Conservation (phyloP, 2,888 invertebrate genomes). For the Heteropelma amictum region DNA sequence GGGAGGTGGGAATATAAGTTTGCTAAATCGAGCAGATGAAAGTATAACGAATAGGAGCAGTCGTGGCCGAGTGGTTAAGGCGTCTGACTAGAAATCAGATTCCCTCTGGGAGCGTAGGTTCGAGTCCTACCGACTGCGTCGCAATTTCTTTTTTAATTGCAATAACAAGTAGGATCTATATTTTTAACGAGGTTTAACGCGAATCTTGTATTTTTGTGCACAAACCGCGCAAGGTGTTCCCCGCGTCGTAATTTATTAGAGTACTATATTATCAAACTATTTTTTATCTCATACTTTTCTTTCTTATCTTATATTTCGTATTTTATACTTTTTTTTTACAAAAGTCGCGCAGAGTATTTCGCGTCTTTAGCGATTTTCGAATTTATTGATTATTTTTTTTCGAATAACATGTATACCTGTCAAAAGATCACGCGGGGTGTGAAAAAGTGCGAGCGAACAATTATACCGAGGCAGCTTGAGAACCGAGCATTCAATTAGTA, state of each 20-base stretch:
- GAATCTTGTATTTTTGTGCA: too few relatives aligned
- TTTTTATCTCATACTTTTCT: too few relatives aligned
- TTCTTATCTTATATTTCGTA: too few relatives aligned
- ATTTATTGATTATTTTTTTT: constrained; percentile 7
- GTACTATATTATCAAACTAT: too few relatives aligned
- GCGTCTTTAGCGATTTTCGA: neutral
- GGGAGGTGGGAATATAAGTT: neutral
- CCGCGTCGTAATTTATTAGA: too few relatives aligned
- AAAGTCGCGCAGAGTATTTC: too few relatives aligned
- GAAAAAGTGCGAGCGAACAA: constrained; percentile 7
- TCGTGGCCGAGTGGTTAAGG: constrained; percentile 92
- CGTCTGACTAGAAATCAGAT: constrained; percentile 94
- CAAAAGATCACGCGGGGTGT: constrained; percentile 4
- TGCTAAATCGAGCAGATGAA: constrained; percentile 14
- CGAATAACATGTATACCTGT: neutral
- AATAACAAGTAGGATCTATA: too few relatives aligned
- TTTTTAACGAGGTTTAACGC: too few relatives aligned
- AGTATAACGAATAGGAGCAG: constrained; percentile 58
- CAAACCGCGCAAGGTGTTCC: too few relatives aligned
- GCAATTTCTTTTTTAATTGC: too few relatives aligned
- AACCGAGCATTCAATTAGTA: constrained; percentile 29
- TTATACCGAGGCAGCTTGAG: constrained; percentile 11
- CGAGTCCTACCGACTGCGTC: constrained; percentile 94
- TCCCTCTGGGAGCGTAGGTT: constrained; percentile 95
- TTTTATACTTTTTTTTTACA: neutral